These are phyloP conservation scores for Oopsacas minuta DNA, from an alignment of 37 sponge, comb jelly and placozoan genomes.

Conservation along the genomic window DNA sequence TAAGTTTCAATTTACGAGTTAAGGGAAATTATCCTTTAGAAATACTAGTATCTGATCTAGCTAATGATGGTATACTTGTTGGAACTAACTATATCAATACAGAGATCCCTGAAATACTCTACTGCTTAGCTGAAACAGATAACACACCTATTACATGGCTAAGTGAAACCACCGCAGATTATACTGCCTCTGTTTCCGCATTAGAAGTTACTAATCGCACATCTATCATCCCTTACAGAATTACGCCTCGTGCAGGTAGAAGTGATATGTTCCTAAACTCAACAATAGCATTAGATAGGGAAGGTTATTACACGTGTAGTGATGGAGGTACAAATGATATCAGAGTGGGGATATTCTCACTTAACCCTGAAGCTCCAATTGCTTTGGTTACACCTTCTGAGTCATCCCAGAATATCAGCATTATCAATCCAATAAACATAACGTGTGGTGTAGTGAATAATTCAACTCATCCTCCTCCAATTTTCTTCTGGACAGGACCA, in stretches of 20 bases:
- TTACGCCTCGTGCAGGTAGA: background rate
- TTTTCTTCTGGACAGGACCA: conserved; percentile 5
- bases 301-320: conserved; percentile 11
- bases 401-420: background rate
- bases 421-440: background rate
- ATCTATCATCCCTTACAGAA: background rate
- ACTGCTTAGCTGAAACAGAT: background rate
- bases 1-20: background rate
- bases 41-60: background rate
- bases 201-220: background rate
- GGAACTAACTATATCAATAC: background rate
- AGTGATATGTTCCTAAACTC: background rate
- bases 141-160: background rate
- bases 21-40: background rate
- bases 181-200: background rate
- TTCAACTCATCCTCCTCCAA: background rate
- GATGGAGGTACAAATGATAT: background rate
- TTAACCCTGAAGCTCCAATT: background rate
- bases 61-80: background rate
- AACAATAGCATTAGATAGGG: background rate
- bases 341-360: conserved; percentile 3
- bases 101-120: background rate
- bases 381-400: background rate
- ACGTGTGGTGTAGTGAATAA: background rate
- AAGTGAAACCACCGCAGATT: background rate